These are phyloP conservation scores for Edolisoma coerulescens DNA, from an alignment of 2,113 vertebrate genomes.

Conservation along the genomic window DNA sequence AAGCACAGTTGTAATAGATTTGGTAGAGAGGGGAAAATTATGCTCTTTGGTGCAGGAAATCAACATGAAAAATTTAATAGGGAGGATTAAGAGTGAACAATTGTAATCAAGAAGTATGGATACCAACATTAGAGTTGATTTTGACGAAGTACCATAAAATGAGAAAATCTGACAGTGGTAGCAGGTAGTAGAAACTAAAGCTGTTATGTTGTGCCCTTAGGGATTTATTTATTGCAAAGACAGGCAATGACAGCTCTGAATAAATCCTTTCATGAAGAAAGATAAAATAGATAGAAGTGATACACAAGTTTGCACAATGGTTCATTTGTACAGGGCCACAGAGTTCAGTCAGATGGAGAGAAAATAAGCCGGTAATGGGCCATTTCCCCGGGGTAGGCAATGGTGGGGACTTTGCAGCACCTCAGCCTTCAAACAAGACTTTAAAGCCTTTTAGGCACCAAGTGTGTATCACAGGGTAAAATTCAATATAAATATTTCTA, in stretches of 20 bases:
- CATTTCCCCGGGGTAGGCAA: not conserved
- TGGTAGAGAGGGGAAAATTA: not conserved
- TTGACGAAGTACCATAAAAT: not conserved
- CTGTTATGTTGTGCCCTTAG: not conserved
- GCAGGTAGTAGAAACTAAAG: constrained; percentile 14
- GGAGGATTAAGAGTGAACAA: not conserved
- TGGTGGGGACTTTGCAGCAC: not conserved
- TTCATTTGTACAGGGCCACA: constrained; percentile 4
- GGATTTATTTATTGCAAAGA: constrained; percentile 8
- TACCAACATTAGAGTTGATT: not conserved
- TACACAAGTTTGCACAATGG: not conserved
- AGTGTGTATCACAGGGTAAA: not conserved
- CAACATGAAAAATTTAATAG: not conserved
- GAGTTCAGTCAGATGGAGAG: constrained; percentile 2
- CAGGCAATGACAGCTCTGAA: not conserved
- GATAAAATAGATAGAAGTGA: constrained; percentile 1
- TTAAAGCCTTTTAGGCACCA: not conserved
- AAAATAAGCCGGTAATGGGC: not conserved
- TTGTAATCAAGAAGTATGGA: not conserved
- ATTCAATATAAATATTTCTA: not conserved
- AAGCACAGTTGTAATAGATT: not conserved
- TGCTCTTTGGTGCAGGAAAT: not conserved
- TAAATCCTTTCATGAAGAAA: not conserved
- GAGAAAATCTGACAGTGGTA: constrained; percentile 1
- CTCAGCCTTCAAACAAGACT: not conserved